These are phyloP conservation scores for Temnothorax unifasciatus DNA, from an alignment of 2,888 invertebrate genomes.

Conservation along the genomic window DNA sequence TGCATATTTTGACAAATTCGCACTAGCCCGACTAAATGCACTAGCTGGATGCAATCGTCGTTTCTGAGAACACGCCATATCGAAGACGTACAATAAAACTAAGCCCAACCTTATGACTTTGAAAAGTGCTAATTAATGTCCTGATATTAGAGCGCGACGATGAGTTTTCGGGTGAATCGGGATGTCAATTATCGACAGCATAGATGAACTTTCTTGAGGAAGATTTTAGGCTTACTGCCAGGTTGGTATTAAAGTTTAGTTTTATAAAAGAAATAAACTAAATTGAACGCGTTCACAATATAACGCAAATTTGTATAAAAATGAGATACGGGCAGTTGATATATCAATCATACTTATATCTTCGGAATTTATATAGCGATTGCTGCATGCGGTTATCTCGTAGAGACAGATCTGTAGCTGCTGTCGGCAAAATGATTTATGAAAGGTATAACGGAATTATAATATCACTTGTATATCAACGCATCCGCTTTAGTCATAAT, in stretches of 20 bases:
- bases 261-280: not conserved
- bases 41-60: constrained; percentile 28
- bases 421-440: constrained; percentile 25
- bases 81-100: constrained; percentile 26
- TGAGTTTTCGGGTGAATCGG: not conserved
- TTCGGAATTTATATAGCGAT: constrained; percentile 8
- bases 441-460: constrained; percentile 22
- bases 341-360: not conserved
- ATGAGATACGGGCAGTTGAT: constrained; percentile 1
- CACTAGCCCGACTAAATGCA: constrained; percentile 25
- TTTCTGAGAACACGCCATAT: constrained; percentile 22
- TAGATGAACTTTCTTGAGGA: not conserved
- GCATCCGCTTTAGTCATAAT: constrained; percentile 4
- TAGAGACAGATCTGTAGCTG: constrained; percentile 10
- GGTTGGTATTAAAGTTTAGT: not conserved
- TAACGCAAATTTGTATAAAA: not conserved
- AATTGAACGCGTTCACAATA: not conserved
- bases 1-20: constrained; percentile 59
- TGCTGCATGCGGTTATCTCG: constrained; percentile 10
- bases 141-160: not conserved
- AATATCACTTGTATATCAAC: constrained; percentile 6
- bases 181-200: not conserved
- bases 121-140: constrained; percentile 36
- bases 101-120: constrained; percentile 19
- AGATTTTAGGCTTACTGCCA: not conserved